A percentile compares a stretch with the other conserved stretches of the same genome.
Evolutionary conservation across 2,113 vertebrate genomes (phyloP).

Genomic region (Myrmecophaga tridactyla): DNA sequence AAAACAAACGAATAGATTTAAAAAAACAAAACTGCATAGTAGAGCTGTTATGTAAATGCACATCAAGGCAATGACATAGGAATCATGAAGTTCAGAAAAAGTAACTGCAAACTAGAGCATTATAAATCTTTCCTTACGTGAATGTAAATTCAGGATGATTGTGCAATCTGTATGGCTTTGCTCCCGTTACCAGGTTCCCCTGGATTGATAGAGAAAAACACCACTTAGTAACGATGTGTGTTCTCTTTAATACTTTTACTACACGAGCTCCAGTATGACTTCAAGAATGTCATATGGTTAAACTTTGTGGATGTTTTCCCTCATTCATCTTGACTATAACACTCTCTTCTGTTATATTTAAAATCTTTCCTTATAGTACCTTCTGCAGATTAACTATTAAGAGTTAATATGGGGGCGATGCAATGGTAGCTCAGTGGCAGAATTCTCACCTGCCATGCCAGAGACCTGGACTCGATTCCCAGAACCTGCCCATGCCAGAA

Average conservation of each 20-base stretch:
- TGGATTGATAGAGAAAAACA: constrained; percentile 49
- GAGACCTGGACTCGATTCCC: too few relatives aligned
- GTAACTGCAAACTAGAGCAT: constrained; percentile 47
- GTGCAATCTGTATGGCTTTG: constrained; percentile 30
- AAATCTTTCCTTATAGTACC: background rate
- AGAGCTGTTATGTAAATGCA: constrained; percentile 63
- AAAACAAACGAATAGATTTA: background rate
- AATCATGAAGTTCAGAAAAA: constrained; percentile 56
- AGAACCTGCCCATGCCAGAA: too few relatives aligned
- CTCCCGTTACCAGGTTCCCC: constrained; percentile 40
- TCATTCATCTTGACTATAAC: background rate
- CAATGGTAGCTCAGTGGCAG: too few relatives aligned
- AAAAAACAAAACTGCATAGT: background rate
- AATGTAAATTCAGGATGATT: constrained; percentile 40
- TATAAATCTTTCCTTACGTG: constrained; percentile 66
- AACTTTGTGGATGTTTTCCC: background rate
- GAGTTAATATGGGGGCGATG: too few relatives aligned
- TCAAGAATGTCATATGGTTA: background rate
- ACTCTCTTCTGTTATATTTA: background rate
- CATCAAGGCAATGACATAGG: constrained; percentile 55
- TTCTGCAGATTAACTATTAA: background rate
- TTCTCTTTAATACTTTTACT: background rate
- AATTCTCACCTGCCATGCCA: too few relatives aligned
- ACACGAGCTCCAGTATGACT: background rate
- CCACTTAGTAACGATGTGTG: constrained; percentile 4